These are phyloP conservation scores for Molossus molossus DNA, from an alignment of 2,797 vertebrate genomes.

Conservation along the genomic window DNA sequence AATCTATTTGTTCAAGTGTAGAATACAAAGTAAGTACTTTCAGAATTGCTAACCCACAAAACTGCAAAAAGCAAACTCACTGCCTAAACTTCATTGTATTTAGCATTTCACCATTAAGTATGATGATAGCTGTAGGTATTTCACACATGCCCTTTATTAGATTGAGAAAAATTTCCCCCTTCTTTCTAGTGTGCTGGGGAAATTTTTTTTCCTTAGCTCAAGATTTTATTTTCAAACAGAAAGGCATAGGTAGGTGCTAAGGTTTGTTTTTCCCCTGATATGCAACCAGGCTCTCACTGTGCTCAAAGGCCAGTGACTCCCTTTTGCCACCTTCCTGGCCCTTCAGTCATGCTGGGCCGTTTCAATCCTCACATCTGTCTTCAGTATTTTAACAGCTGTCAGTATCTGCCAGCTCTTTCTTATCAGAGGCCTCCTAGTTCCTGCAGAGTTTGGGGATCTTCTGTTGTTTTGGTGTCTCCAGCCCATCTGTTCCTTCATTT, in stretches of 20 bases:
- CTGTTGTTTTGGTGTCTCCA: not conserved
- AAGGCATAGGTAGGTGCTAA: slow-evolving; percentile 80
- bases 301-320: slow-evolving; percentile 71
- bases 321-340: not conserved
- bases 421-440: not conserved
- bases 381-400: not conserved
- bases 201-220: not conserved
- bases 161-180: not conserved
- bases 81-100: not conserved
- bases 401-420: not conserved
- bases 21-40: not conserved
- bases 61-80: not conserved
- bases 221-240: slow-evolving; percentile 81
- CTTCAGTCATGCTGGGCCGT: not conserved
- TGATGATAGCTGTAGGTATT: not conserved
- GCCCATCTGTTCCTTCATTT: not conserved
- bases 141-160: not conserved
- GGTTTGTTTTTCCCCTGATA: slow-evolving; percentile 68
- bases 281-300: not conserved
- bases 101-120: not conserved
- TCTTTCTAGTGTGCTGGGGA: not conserved
- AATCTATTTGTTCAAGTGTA: not conserved
- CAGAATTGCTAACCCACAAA: not conserved
- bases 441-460: not conserved
- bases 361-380: not conserved